phyloP scores from a whole-genome alignment of 1,140 invertebrate genomes.

The Carcinoscorpius rotundicauda region DNA sequence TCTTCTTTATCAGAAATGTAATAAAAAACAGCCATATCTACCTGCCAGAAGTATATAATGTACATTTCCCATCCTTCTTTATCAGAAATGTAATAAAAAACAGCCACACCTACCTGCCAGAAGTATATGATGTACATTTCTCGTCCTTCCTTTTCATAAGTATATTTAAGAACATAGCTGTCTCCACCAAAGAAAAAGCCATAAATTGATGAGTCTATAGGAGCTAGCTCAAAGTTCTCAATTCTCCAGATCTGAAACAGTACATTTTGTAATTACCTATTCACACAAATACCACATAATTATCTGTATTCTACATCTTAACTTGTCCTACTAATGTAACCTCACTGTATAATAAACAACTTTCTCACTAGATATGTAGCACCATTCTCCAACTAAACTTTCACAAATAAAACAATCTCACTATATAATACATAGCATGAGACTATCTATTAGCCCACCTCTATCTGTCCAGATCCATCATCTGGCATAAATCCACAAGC shows the following conservation, averaged over 20 bases:
- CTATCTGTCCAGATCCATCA: conserved; percentile 44
- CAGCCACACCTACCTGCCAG: conserved; percentile 47
- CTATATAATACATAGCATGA: no score
- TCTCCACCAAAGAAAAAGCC: conserved; percentile 62
- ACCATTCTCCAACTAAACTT: no score
- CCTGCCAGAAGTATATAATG: conserved; percentile 64
- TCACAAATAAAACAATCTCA: no score
- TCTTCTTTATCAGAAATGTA: conserved; percentile 19
- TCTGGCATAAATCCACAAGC: conserved; percentile 60
- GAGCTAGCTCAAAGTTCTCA: conserved; percentile 44
- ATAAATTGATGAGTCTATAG: conserved; percentile 41
- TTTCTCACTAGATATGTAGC: no score
- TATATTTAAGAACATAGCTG: conserved; percentile 62
- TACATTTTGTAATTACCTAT: not conserved
- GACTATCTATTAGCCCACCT: conserved; percentile 26
- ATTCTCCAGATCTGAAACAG: conserved; percentile 29
- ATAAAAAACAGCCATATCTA: conserved; percentile 26
- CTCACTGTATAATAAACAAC: no score
- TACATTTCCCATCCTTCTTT: conserved; percentile 31
- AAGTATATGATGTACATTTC: conserved; percentile 52
- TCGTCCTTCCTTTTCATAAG: conserved; percentile 41
- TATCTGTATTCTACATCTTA: no score
- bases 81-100: no score
- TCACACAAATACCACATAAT: no score
- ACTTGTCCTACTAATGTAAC: no score